Base-by-base conservation (phyloP, 23 tunicate species). In the Halocynthia aurantium region DNA sequence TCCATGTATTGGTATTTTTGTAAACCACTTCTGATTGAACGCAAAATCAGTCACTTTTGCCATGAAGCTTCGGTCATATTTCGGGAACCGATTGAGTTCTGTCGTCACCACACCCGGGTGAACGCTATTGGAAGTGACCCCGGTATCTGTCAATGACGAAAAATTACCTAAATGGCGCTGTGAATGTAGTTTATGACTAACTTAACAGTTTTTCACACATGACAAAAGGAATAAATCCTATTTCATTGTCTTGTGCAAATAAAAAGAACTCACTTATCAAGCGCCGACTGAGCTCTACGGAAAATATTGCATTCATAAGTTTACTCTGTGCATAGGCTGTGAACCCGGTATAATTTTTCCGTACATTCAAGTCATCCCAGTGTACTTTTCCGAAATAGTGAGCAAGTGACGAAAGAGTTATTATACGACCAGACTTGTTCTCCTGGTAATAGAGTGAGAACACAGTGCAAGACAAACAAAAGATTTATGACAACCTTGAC, bases 101-200 rank as follows among this genome's bases (percentile, higher is more conserved):
- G 97, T 91, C 20, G 56, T 61, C 7, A 91, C 89, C 17, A 91
- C 74, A 8, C 97, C 97, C 44, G 97, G 97, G 71, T 91, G 97
- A 52, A 91, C 21, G 12, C 74, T 53, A 67, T 91, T 91, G 73
- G 83, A 69, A 18, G 97, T 85, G 2, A 91, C 87, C 8, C 87
- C 86, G 10, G 87, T 84, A 53, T 90, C 96, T 89, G 64, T 51
- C 44, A 31, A 31, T 31, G 44, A 31, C 1, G 44, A 31, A 31
- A 31, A 31, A 31, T 1, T n/a, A 31, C 44, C 44, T 31, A 4
- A 31, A 31, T 31, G 44, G 4, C 44, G 44, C 44, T 31, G 2
- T 4, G 44, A 31, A 31, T 31, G 44, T 0, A 31, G 44, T 31
- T 31, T 31, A 31, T 31, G 2, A 31, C 44, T 31, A 31, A 31